These are phyloP conservation scores for Dromius quadrimaculatus DNA, from an alignment of 2,888 invertebrate genomes.

Conservation along the genomic window DNA sequence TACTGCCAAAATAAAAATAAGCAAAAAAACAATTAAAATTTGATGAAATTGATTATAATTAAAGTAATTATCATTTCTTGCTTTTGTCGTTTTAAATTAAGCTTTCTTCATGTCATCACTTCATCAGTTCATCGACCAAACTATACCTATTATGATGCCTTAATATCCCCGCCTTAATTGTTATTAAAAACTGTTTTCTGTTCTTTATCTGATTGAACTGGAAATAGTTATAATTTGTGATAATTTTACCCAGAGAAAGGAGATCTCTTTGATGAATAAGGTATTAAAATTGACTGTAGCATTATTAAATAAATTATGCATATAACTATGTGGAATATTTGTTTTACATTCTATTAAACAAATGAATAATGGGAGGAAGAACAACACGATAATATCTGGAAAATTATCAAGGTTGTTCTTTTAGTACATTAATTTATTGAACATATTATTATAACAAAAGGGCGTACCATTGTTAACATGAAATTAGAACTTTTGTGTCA, in stretches of 20 bases:
- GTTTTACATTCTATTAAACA: constrained; percentile 28
- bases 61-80: too few species aligned
- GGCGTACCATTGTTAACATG: too few species aligned
- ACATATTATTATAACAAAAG: constrained; percentile 29
- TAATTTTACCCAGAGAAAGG: constrained; percentile 12
- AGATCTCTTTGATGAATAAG: constrained; percentile 15
- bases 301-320: constrained; percentile 39
- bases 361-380: constrained; percentile 33
- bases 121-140: too few species aligned
- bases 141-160: constrained; percentile 14
- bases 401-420: constrained; percentile 32
- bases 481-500: too few species aligned
- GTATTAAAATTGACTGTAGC: constrained; percentile 10
- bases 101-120: too few species aligned
- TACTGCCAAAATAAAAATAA: not conserved
- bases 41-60: too few species aligned
- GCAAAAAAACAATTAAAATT: too few species aligned
- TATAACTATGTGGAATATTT: constrained; percentile 16
- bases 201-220: constrained; percentile 1
- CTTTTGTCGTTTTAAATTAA: too few species aligned
- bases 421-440: constrained; percentile 27
- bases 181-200: constrained; percentile 20
- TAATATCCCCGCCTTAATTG: constrained; percentile 18
- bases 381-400: constrained; percentile 27
- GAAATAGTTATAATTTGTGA: constrained; percentile 8